Evolutionary conservation across 2,797 vertebrate species (phyloP).

Genomic region (Vipera latastei): DNA sequence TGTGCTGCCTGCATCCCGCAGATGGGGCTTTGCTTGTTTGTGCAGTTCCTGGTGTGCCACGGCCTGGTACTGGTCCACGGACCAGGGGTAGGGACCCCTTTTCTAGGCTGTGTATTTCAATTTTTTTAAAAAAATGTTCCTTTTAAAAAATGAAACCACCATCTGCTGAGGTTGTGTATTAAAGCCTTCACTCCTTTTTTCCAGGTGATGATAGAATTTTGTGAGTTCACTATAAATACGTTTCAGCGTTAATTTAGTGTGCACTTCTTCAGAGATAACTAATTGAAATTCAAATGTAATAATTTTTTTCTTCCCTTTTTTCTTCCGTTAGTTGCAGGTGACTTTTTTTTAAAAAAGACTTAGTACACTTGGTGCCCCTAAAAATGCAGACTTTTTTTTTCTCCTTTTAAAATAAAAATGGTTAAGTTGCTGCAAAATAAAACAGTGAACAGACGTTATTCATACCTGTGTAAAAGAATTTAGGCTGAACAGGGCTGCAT

Average conservation of each 20-base stretch:
- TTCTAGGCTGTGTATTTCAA: constrained; percentile 26
- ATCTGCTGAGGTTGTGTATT: constrained; percentile 52
- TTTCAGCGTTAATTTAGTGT: constrained; percentile 63
- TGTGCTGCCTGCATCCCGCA: too few species aligned
- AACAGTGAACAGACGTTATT: constrained; percentile 1
- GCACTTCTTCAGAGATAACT: constrained; percentile 41
- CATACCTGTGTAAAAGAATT: not conserved
- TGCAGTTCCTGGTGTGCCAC: too few species aligned
- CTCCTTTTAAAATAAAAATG: constrained; percentile 48
- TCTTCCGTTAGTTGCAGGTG: constrained; percentile 60
- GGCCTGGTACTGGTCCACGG: too few species aligned
- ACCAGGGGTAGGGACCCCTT: too few species aligned
- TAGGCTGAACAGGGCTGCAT: not conserved
- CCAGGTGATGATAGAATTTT: constrained; percentile 66
- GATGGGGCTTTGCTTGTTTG: too few species aligned
- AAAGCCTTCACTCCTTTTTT: constrained; percentile 61
- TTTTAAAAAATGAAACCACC: constrained; percentile 36
- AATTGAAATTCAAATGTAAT: constrained; percentile 77
- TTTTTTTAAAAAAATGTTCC: constrained; percentile 28
- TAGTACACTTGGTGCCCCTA: constrained; percentile 65
- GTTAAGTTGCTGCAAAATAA: constrained; percentile 43
- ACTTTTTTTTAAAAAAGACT: constrained; percentile 70
- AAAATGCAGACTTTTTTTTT: constrained; percentile 65
- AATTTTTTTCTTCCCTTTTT: constrained; percentile 36
- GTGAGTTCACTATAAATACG: constrained; percentile 62